Base-by-base conservation (phyloP, 1,140 invertebrate genomes). In the Caenorhabditis tropicalis region DNA sequence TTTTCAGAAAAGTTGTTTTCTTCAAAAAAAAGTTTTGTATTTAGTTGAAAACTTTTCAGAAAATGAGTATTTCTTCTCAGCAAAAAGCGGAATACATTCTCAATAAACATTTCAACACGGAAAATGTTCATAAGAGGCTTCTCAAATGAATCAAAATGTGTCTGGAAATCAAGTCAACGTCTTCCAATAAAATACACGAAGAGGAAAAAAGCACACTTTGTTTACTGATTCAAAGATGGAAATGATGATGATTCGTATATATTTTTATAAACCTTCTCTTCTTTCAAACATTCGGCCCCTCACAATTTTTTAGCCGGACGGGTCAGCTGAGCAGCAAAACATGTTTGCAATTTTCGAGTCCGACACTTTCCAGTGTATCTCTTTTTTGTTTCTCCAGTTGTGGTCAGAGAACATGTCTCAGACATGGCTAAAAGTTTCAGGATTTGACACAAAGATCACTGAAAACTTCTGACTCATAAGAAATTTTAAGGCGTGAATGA, bases 281-380 rank as follows among this genome's bases (percentile, higher is more conserved):
- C 58, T 36, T 65, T 36, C 58, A 33, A 65, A 36, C 58, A 65
- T 65, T 56, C 21, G 53, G 24, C 21, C 29, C 21, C 21, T 27
- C 29, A 36, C 58, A 65, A 33, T 27, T 65, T 65, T 39, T 65
- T 43, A n/a, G n/a, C 21, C 27, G 36, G 29, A 74, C n/a, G 33
- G 65, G 65, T 74, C 65, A 74, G 65, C 65, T 74, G 65, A 74
- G 65, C 65, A 74, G 36, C 65, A 74, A 74, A 74, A 74, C 65
- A 74, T 74, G 65, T 31, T 43, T 74, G 36, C 65, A 74, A 74
- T 43, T 74, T 74, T 43, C 65, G 65, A 74, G 65, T 74, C 65
- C 33, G n/a, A 74, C 65, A 43, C 65, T 33, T 19, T 74, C 43
- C 43, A 33, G 19, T 43, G 36, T 43, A 36, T 74, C 43, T 43